phyloP scores from a whole-genome alignment of 2,797 vertebrate genomes.

The Syncerus caffer region DNA sequence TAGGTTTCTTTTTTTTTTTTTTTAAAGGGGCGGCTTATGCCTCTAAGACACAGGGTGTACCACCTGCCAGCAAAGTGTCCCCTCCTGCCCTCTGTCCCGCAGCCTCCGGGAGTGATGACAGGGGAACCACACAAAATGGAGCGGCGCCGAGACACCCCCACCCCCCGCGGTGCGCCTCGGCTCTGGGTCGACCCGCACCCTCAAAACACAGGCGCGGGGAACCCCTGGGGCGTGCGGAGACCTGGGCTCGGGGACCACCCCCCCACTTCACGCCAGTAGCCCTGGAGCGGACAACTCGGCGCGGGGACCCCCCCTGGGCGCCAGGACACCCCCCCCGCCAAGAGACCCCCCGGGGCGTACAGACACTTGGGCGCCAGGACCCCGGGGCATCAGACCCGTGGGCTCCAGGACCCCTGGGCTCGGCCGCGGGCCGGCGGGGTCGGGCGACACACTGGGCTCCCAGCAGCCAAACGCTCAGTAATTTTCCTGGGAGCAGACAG shows the following conservation, averaged over 20 bases:
- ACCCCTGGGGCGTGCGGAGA: neutral
- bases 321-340: neutral
- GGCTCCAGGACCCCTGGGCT: neutral
- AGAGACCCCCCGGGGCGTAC: no score
- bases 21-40: neutral
- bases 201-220: neutral
- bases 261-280: neutral
- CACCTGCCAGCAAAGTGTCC: neutral
- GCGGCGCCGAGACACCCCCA: no score
- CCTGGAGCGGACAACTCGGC: neutral
- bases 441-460: neutral
- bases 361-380: neutral
- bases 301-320: neutral
- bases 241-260: neutral
- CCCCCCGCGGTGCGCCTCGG: neutral
- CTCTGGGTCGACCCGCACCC: neutral
- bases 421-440: neutral
- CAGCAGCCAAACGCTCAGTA: slow-evolving; percentile 50
- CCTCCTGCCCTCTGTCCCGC: neutral
- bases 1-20: neutral
- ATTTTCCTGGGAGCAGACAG: slow-evolving; percentile 38
- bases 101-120: neutral
- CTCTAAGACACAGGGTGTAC: neutral
- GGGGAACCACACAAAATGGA: neutral
- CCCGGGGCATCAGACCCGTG: neutral